These are phyloP conservation scores for Temnothorax nylanderi DNA, from an alignment of 1,140 invertebrate species.

Conservation along the genomic window DNA sequence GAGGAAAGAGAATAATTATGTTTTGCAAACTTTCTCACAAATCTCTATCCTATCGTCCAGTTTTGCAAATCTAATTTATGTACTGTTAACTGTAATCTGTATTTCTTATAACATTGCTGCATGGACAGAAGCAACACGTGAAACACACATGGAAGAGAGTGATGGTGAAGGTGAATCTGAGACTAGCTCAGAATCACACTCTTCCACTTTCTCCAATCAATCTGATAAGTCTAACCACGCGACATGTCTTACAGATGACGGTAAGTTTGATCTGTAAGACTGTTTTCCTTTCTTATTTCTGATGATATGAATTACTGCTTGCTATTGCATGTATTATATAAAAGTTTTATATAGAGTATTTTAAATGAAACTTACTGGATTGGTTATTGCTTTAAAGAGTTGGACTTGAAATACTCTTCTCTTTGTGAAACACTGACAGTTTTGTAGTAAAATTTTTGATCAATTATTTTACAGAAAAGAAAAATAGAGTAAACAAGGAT, in stretches of 20 bases:
- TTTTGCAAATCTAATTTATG: conserved; percentile 68
- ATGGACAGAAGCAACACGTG: conserved; percentile 85
- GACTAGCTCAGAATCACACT: conserved; percentile 85
- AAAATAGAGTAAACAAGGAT: conserved; percentile 88
- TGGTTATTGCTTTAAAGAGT: conserved; percentile 42
- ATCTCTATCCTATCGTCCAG: conserved; percentile 56
- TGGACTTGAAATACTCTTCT: neutral
- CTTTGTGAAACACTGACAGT: neutral
- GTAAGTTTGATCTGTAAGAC: conserved; percentile 82
- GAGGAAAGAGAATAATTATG: conserved; percentile 20
- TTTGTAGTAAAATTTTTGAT: conserved; percentile 36
- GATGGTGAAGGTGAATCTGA: conserved; percentile 86
- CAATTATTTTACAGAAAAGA: conserved; percentile 87
- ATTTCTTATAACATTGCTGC: conserved; percentile 81
- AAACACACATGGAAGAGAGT: conserved; percentile 84
- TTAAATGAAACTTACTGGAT: conserved; percentile 47
- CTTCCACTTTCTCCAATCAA: conserved; percentile 83
- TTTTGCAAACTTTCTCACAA: conserved; percentile 47
- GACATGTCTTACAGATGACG: conserved; percentile 84
- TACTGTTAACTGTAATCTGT: conserved; percentile 73
- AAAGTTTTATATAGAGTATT: conserved; percentile 8
- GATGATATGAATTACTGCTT: conserved; percentile 48
- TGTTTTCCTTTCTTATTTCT: conserved; percentile 47
- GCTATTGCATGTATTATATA: conserved; percentile 62
- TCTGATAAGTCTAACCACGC: conserved; percentile 84